Evolutionary conservation across 2,113 vertebrate species (phyloP), one percentile per base, ranked within the genome.

Genomic region (Origma solitaria): DNA sequence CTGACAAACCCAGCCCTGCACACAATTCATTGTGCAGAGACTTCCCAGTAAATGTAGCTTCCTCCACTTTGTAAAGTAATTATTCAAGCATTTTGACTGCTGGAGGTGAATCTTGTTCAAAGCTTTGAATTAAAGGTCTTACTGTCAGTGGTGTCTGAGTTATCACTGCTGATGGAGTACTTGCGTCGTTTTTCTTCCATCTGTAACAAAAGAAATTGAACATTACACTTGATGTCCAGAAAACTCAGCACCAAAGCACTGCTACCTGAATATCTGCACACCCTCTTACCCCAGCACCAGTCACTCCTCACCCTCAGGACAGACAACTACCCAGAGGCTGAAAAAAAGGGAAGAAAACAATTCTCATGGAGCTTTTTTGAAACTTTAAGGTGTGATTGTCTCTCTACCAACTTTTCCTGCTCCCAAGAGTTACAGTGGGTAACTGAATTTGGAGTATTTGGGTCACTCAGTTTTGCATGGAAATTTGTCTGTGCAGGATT

Each of bases 141-240:
- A 99, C 99, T 99, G 98, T 99, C 99, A 91, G 98, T 99, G 98
- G 99, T 99, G 98, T 99, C 99, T 8, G 99, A 99, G 98, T 99
- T 99, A 96, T 99, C 99, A 95, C 99, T 99, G 98, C 99, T 99
- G 95, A 99, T 98, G 94, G 99, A 99, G 97, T 99, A 99, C 98
- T 99, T 99, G 96, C 99, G 98, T 97, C 98, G 98, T 98, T 99
- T 99, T 97, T 98, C 99, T 98, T 99, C 99, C 99, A 99, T 99
- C 99, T 99, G 98, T 70, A 98, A 98, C 58, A 87, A 93, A 97
- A 97, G 82, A 82, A 96, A 97, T 68, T 21, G 83, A 69, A 85
- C 51, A 21, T 97, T 92, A 97, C 28, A 88, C 49, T 80, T 79
- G 22, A 15, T 4, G 45, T 70, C 73, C 56, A 73, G 94, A 69